Evolutionary conservation across 2,113 vertebrate genomes (phyloP), one percentile per base, ranked within the genome.

Genomic region (Gobius niger): DNA sequence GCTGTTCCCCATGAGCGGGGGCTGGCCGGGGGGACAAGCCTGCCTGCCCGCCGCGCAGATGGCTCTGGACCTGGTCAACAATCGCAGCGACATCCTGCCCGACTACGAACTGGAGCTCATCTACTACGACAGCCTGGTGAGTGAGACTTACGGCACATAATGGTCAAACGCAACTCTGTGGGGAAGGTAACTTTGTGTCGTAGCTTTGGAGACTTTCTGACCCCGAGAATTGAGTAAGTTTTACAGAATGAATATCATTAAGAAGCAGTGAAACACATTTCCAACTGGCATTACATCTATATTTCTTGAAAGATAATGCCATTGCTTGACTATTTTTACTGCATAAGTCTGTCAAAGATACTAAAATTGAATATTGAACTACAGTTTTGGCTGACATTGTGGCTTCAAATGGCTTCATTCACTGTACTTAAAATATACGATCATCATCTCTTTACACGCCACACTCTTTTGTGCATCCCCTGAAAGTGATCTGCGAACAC

Each of bases 1-100:
- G 57, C 93, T 96, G 71, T 96, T 96, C 83, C 95, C 95, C 56
- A 96, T 95, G 95, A 95, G 94, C 63, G 94, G 95, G 52, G 95
- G 94, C 73, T 95, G 95, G 95, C 95, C 95, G 0, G 95, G 95
- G 6, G 94, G 95, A 61, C 95, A 96, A 84, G 95, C 94, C 41
- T 96, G 95, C 81, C 93, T 95, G 40, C 95, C 95, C 4, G 85
- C 95, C 14, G 93, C 94, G 70, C 92, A 93, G 86, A 96, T 96
- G 95, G 95, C 94, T 53, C 89, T 96, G 79, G 90, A 95, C 68
- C 88, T 95, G 82, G 94, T 96, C 77, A 96, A 96, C 75, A 91
- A 93, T 80, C 90, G 95, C 76, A 88, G 87, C 44, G 95, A 96
- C 88, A 96, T 96, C 63, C 90, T 95, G 52, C 94, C 94, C 10